Base-by-base conservation (phyloP, 2,888 invertebrate genomes). In the Agonum fuliginosum region DNA sequence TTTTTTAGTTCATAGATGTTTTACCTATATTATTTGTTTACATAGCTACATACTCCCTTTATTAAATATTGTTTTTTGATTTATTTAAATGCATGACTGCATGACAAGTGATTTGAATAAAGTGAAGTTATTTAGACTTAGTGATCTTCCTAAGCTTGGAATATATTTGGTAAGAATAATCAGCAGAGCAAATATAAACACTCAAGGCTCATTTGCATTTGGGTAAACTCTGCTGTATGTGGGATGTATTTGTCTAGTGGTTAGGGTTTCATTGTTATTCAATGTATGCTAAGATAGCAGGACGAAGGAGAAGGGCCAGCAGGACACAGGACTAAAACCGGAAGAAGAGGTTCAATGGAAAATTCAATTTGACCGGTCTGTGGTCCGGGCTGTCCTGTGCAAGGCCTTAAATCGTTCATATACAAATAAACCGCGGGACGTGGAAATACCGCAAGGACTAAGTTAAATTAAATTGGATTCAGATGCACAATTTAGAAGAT, bases 241-340 rank as follows among this genome's bases (percentile, higher is more conserved):
- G 83, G 87, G 88, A 79, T 88, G 88, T 0, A 88, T 88, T 27
- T 86, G 87, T 2, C 88, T 85, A 75, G 88, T 88, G 20, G 88
- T 83, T 86, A 87, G 0, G 84, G 12, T 17, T 17, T 62, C 62
- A 62, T 62, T 62, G 62, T 30, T 62, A 62, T 62, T 62, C 62
- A 62, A 30, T 62, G 30, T 62, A 62, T 62, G 62, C 62, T 62
- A 62, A 62, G 62, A 62, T 30, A 27, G 62, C 24, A 30, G 27
- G 62, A 37, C 10, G 37, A 1, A 37, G 8, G n/a, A 37, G 37
- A 10, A 37, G 37, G 37, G 12, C 37, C 10, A 37, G 3, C 37
- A 12, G 37, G 12, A 10, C 10, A 37, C 1, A 10, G 37, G n/a
- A 2, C 37, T n/a, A 12, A 0, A 37, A n/a, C 37, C 37, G 37